A percentile compares a stretch with the other conserved stretches of the same genome.
These are phyloP conservation scores for Anguilla marmorata DNA, from an alignment of 2,797 vertebrate species.

Conservation along the genomic window DNA sequence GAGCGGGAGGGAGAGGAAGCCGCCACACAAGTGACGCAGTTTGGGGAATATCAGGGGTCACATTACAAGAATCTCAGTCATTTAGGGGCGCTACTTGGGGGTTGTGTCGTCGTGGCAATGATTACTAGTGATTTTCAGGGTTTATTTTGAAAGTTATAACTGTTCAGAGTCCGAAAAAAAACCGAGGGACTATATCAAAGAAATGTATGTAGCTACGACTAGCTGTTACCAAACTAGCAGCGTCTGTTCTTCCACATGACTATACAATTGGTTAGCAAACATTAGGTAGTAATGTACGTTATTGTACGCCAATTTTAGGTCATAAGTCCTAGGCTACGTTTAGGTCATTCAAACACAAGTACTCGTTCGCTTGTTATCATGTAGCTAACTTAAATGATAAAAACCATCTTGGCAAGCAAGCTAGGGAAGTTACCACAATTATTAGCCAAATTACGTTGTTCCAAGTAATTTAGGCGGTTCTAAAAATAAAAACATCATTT, in stretches of 20 bases:
- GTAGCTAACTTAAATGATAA: no score
- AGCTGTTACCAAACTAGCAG: background rate
- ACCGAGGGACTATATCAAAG: background rate
- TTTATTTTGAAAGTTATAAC: background rate
- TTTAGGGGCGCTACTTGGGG: background rate
- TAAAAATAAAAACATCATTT: background rate
- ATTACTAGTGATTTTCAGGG: background rate
- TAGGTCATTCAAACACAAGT: background rate
- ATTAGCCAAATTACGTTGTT: background rate
- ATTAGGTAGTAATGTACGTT: background rate
- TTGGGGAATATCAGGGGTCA: background rate
- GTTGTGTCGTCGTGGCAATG: constrained; percentile 4
- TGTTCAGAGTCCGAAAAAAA: background rate
- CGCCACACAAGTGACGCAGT: background rate
- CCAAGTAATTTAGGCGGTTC: background rate
- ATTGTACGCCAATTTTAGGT: background rate
- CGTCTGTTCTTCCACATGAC: background rate
- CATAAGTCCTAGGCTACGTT: no score
- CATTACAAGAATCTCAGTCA: background rate
- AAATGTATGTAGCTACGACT: background rate
- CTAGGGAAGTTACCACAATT: background rate
- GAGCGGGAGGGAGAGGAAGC: background rate
- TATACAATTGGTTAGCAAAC: background rate
- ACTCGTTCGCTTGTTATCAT: no score
- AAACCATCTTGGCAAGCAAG: background rate